Conservation (phyloP, 2,888 invertebrate genomes). For the Ypsolopha sequella region DNA sequence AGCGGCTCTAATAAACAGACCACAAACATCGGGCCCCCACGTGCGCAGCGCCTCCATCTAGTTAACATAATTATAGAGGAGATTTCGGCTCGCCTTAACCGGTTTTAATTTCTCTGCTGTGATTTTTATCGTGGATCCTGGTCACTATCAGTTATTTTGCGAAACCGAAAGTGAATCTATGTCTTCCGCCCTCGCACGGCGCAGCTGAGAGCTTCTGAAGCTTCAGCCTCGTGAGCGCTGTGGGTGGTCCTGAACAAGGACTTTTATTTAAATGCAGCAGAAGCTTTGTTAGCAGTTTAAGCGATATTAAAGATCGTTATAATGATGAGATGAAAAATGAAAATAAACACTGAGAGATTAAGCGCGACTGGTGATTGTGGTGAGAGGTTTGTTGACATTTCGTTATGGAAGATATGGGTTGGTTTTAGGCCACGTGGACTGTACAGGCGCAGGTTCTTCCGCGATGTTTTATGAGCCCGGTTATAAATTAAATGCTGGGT, state of each 20-base stretch:
- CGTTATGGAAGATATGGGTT: constrained; percentile 32
- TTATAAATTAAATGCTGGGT: constrained; percentile 50
- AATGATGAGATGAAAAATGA: background rate
- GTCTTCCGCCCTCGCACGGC: background rate
- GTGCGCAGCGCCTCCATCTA: constrained; percentile 31
- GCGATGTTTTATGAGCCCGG: constrained; percentile 59
- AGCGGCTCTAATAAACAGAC: constrained; percentile 23
- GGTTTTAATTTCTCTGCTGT: constrained; percentile 35
- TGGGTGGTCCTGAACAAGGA: background rate
- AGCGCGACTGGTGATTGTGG: constrained; percentile 12
- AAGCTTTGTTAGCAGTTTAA: constrained; percentile 17
- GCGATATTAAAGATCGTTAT: constrained; percentile 14
- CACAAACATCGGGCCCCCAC: constrained; percentile 19
- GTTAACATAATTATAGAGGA: constrained; percentile 52
- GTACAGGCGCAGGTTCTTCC: constrained; percentile 30
- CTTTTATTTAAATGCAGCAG: constrained; percentile 22
- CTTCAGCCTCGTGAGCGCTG: background rate
- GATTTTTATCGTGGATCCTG: constrained; percentile 30
- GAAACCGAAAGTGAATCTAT: constrained; percentile 68
- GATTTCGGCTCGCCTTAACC: constrained; percentile 42
- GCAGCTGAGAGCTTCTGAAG: background rate
- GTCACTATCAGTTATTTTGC: constrained; percentile 48
- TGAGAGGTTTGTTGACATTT: constrained; percentile 38
- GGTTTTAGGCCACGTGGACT: constrained; percentile 17
- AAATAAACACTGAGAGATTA: constrained; percentile 15